Evolutionary conservation across 2,113 vertebrate genomes (phyloP).

Genomic region (Callocephalon fimbriatum): DNA sequence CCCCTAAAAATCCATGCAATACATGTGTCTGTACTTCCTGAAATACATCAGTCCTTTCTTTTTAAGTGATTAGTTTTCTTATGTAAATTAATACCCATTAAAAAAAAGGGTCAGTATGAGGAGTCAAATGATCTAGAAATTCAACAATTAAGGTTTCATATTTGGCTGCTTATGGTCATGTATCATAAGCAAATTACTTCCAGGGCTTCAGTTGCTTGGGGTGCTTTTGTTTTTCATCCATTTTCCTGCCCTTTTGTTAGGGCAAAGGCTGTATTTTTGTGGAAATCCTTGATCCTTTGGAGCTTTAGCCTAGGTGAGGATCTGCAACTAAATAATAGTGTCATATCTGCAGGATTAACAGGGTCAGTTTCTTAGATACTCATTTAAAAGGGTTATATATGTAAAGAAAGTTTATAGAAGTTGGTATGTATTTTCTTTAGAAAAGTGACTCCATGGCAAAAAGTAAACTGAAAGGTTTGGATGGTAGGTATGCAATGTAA

Average conservation of each 20-base stretch:
- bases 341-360: background rate
- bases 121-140: background rate
- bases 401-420: background rate
- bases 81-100: background rate
- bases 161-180: background rate
- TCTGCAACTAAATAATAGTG: background rate
- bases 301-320: background rate
- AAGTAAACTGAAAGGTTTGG: background rate
- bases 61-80: background rate
- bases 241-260: background rate
- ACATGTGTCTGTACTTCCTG: background rate
- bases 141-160: background rate
- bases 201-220: background rate
- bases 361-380: background rate
- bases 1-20: background rate
- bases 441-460: background rate
- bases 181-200: background rate
- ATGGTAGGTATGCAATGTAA: background rate
- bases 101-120: background rate
- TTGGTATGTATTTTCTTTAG: background rate
- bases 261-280: background rate
- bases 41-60: background rate
- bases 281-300: background rate
- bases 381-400: background rate
- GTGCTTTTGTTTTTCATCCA: background rate